Percentiles rank a stretch among this genome's conserved stretches.
phyloP scores from a whole-genome alignment of 1,140 invertebrate genomes.

The Conus ventricosus region DNA sequence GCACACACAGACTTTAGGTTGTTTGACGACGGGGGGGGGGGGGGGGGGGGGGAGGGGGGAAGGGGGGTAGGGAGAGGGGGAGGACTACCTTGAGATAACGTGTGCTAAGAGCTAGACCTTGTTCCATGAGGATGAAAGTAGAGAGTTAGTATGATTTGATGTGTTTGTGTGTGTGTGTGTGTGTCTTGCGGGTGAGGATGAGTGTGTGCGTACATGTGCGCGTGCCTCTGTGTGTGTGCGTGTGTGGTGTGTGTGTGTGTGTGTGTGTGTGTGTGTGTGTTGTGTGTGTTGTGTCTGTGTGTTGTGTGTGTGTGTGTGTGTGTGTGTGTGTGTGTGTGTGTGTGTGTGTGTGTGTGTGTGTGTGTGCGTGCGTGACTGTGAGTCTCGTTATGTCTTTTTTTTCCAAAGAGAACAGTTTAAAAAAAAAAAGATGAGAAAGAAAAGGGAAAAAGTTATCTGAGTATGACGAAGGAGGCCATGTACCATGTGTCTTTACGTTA shows the following conservation, averaged over 20 bases:
- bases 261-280: constrained; percentile 9
- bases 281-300: no score
- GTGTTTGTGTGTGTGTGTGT: no score
- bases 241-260: no score
- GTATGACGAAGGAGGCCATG: not conserved
- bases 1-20: no score
- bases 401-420: not conserved
- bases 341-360: constrained; percentile 13
- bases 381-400: not conserved
- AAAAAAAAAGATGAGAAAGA: constrained; percentile 19
- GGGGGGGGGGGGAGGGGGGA: no score
- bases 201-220: not conserved
- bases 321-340: not conserved
- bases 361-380: not conserved
- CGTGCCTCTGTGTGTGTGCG: not conserved
- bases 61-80: no score
- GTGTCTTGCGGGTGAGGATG: not conserved
- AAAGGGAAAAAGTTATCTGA: not conserved
- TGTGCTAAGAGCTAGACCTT: no score
- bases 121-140: no score
- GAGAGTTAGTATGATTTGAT: no score
- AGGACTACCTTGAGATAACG: no score
- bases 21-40: no score
- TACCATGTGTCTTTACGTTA: not conserved
- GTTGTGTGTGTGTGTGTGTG: no score